These are phyloP conservation scores for Tortricodes alternella DNA, from an alignment of 2,888 invertebrate genomes.

Conservation along the genomic window DNA sequence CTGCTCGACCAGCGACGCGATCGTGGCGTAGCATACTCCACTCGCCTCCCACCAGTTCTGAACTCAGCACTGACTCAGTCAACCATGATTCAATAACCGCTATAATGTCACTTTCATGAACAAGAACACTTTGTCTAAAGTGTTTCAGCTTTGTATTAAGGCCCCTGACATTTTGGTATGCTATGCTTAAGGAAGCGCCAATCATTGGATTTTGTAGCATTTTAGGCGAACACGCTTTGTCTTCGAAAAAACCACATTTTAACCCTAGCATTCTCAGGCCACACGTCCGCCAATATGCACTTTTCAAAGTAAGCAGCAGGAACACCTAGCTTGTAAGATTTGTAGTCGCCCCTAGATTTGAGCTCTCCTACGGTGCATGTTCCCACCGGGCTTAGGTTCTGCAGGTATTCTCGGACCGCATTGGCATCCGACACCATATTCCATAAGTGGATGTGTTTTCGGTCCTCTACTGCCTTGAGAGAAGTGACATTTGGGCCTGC, in stretches of 20 bases:
- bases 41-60: neutral
- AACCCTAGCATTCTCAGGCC: slow-evolving; percentile 34
- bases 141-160: neutral
- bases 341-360: slow-evolving; percentile 33
- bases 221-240: neutral
- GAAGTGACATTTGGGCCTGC: slow-evolving; percentile 25
- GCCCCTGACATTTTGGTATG: slow-evolving; percentile 9
- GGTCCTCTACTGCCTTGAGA: slow-evolving; percentile 33
- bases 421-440: slow-evolving; percentile 37
- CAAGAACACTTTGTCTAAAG: neutral
- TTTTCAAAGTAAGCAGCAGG: slow-evolving; percentile 25
- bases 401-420: slow-evolving; percentile 30
- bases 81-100: neutral
- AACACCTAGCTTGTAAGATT: slow-evolving; percentile 35
- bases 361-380: slow-evolving; percentile 35
- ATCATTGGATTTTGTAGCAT: neutral
- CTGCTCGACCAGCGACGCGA: neutral
- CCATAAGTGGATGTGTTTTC: slow-evolving; percentile 36
- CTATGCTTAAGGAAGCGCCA: neutral
- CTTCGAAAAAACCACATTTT: slow-evolving; percentile 30
- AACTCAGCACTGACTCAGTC: neutral
- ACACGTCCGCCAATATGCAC: slow-evolving; percentile 29
- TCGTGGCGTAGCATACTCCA: slow-evolving; percentile 1
- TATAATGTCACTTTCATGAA: neutral
- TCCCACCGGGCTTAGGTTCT: slow-evolving; percentile 20